phyloP scores from a whole-genome alignment of 2,888 invertebrate species.

The Amphipoea oculea region DNA sequence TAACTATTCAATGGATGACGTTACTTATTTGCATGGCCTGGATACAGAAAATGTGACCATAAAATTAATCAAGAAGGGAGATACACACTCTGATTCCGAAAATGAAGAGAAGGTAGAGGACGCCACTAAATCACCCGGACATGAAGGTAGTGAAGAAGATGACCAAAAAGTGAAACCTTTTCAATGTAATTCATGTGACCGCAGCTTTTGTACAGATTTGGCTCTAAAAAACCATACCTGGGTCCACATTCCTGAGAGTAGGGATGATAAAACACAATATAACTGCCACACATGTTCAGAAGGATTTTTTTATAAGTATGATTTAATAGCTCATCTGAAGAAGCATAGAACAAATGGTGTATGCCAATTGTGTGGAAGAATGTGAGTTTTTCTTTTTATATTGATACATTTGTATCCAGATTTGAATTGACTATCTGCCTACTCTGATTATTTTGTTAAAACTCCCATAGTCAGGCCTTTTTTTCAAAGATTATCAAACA shows the following conservation, averaged over 20 bases:
- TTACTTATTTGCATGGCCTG: slow-evolving; percentile 75
- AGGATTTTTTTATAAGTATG: slow-evolving; percentile 91
- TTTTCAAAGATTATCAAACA: not conserved
- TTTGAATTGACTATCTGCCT: not conserved
- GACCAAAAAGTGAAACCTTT: slow-evolving; percentile 83
- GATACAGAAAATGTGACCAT: slow-evolving; percentile 81
- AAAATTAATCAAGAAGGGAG: slow-evolving; percentile 79
- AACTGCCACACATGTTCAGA: slow-evolving; percentile 91
- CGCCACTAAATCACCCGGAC: not conserved
- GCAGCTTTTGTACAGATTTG: slow-evolving; percentile 90
- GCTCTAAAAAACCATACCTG: slow-evolving; percentile 91
- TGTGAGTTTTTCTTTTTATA: slow-evolving; percentile 86
- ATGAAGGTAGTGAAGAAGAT: slow-evolving; percentile 49
- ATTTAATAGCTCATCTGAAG: slow-evolving; percentile 92
- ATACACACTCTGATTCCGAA: slow-evolving; percentile 36
- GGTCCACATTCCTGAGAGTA: slow-evolving; percentile 85
- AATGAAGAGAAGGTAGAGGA: slow-evolving; percentile 60
- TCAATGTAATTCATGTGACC: slow-evolving; percentile 89
- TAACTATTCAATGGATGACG: slow-evolving; percentile 67
- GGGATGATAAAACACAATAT: slow-evolving; percentile 70
- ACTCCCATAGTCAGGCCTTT: not conserved
- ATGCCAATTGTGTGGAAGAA: slow-evolving; percentile 92
- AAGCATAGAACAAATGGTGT: slow-evolving; percentile 91
- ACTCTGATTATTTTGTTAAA: not conserved
- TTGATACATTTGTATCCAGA: not conserved